A percentile compares a stretch with the other conserved stretches of the same genome.
phyloP scores from a whole-genome alignment of 2,888 invertebrate species.

The Xylophagus ater region DNA sequence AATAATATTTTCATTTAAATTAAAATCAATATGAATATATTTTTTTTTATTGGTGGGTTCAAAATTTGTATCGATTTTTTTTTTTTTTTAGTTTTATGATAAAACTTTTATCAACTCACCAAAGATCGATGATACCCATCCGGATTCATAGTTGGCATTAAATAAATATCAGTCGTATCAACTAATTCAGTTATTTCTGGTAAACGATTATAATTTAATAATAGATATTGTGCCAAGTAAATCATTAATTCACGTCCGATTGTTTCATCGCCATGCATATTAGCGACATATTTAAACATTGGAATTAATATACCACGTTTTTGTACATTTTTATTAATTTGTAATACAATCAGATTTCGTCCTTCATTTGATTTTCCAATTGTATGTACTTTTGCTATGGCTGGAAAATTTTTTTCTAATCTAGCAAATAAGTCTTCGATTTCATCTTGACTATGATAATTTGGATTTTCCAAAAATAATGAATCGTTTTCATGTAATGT shows the following conservation, averaged over 20 bases:
- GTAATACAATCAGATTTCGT: slow-evolving; percentile 57
- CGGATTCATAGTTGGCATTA: slow-evolving; percentile 96
- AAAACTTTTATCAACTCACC: no score
- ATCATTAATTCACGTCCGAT: slow-evolving; percentile 75
- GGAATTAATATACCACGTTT: slow-evolving; percentile 51
- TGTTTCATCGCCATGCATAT: slow-evolving; percentile 92
- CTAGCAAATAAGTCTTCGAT: slow-evolving; percentile 50
- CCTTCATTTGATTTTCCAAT: slow-evolving; percentile 76
- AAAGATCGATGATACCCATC: slow-evolving; percentile 79
- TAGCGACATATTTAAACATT: slow-evolving; percentile 85
- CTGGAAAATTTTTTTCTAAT: slow-evolving; percentile 52
- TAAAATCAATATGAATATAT: no score
- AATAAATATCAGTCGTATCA: slow-evolving; percentile 78
- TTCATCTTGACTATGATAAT: slow-evolving; percentile 60
- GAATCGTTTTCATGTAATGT: slow-evolving; percentile 38
- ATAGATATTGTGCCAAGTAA: slow-evolving; percentile 69
- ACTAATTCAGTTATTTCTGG: slow-evolving; percentile 60
- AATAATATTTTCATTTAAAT: no score
- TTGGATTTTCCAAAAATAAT: slow-evolving; percentile 42
- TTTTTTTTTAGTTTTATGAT: no score
- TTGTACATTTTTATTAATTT: slow-evolving; percentile 58
- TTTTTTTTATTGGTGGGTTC: no score
- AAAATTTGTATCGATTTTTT: no score
- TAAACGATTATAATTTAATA: slow-evolving; percentile 57
- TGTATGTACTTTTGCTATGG: slow-evolving; percentile 55